phyloP scores from a whole-genome alignment of 1,140 invertebrate species.

The Drosophila pseudoobscura region DNA sequence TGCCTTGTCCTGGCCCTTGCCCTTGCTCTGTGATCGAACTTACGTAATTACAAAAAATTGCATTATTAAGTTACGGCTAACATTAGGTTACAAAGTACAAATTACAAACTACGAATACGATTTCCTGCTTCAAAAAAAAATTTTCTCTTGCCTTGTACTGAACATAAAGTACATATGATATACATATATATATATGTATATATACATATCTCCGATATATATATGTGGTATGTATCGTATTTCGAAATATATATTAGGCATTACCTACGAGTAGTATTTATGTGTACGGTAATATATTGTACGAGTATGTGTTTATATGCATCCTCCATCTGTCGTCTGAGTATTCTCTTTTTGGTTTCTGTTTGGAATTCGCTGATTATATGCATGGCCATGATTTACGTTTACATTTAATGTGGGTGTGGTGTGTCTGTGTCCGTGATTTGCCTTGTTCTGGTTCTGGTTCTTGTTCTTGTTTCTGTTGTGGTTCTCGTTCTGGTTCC shows the following conservation, averaged over 20 bases:
- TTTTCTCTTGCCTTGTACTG: conserved; percentile 17
- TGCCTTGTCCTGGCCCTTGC: background rate
- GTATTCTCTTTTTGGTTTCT: conserved; percentile 66
- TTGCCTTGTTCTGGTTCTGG: conserved; percentile 22
- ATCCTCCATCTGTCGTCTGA: conserved; percentile 67
- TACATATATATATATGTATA: background rate
- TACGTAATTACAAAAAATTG: conserved; percentile 68
- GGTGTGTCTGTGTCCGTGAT: conserved; percentile 32
- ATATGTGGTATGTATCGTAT: conserved; percentile 29
- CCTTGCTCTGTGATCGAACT: conserved; percentile 40
- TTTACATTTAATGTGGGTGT: conserved; percentile 68
- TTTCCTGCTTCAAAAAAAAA: conserved; percentile 57
- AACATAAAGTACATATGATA: conserved; percentile 50
- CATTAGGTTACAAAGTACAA: conserved; percentile 50
- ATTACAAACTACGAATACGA: conserved; percentile 53
- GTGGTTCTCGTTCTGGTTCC: conserved; percentile 8
- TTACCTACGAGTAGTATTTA: conserved; percentile 46
- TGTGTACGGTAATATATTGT: conserved; percentile 35
- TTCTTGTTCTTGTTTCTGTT: conserved; percentile 8
- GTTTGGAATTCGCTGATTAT: conserved; percentile 79
- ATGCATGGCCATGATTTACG: conserved; percentile 79
- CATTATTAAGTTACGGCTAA: conserved; percentile 46
- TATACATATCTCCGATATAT: conserved; percentile 39
- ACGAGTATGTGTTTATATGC: conserved; percentile 52
- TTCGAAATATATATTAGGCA: conserved; percentile 28